A percentile compares a stretch with the other conserved stretches of the same genome.
Evolutionary conservation across 2,888 invertebrate species (phyloP).

Genomic region (Caenorhabditis japonica): DNA sequence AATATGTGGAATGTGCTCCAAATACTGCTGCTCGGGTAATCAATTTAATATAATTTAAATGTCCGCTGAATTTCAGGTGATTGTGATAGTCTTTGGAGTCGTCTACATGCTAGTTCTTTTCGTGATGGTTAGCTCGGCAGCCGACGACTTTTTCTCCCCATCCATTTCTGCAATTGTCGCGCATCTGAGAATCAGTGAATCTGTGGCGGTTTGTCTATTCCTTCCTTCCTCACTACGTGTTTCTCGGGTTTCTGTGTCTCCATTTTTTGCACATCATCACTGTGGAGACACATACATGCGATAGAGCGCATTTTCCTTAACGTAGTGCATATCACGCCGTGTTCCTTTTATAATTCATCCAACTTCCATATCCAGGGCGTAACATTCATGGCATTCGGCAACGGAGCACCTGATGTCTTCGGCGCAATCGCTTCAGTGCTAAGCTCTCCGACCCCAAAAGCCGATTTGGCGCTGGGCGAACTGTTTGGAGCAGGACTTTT

Average conservation of each 20-base stretch:
- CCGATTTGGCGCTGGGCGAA: slow-evolving; percentile 78
- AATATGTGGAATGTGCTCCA: slow-evolving; percentile 59
- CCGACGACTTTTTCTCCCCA: slow-evolving; percentile 77
- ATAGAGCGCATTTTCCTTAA: too few relatives aligned
- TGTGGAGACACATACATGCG: too few relatives aligned
- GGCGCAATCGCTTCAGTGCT: slow-evolving; percentile 81
- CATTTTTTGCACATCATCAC: too few relatives aligned
- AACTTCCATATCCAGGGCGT: slow-evolving; percentile 80
- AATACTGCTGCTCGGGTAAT: slow-evolving; percentile 24
- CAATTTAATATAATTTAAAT: too few relatives aligned
- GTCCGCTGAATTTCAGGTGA: slow-evolving; percentile 20
- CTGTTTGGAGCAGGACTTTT: slow-evolving; percentile 81
- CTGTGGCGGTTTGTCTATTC: slow-evolving; percentile 79
- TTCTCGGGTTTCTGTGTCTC: too few relatives aligned
- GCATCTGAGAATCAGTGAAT: slow-evolving; percentile 79
- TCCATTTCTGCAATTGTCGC: slow-evolving; percentile 79
- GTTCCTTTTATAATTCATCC: too few relatives aligned
- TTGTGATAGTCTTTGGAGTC: slow-evolving; percentile 55
- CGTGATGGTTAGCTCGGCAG: slow-evolving; percentile 65
- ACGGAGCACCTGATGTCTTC: slow-evolving; percentile 84
- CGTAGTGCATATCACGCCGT: too few relatives aligned
- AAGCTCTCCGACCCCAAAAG: slow-evolving; percentile 74
- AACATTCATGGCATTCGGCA: slow-evolving; percentile 84
- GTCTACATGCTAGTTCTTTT: slow-evolving; percentile 65
- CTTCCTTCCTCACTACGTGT: too few relatives aligned